A percentile compares a stretch with the other conserved stretches of the same genome.
These are phyloP conservation scores for Xenentodon cancila DNA, from an alignment of 2,797 vertebrate species.

Conservation along the genomic window DNA sequence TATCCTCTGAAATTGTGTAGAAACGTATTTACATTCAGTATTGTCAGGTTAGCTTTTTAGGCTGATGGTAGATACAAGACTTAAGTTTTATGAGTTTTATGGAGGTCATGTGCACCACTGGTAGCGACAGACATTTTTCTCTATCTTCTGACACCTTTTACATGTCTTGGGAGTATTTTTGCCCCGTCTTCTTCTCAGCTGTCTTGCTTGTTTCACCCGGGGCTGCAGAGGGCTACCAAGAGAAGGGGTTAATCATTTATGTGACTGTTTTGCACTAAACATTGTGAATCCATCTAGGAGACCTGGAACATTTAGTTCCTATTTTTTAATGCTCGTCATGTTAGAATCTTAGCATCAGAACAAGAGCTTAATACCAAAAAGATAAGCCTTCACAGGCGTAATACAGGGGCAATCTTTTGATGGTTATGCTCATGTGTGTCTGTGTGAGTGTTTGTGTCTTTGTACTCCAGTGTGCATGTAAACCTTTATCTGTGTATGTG, in stretches of 20 bases:
- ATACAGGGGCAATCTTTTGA: conserved; percentile 13
- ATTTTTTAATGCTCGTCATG: conserved; percentile 51
- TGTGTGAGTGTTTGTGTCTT: conserved; percentile 12
- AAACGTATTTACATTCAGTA: no score
- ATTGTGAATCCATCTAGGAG: conserved; percentile 57
- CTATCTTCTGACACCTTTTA: conserved; percentile 9
- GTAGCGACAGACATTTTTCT: not conserved
- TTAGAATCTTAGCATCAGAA: conserved; percentile 37
- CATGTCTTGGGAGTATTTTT: not conserved
- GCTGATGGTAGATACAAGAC: not conserved
- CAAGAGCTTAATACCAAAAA: conserved; percentile 37
- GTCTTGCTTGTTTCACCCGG: not conserved
- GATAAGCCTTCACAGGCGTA: conserved; percentile 26
- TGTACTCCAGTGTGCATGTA: conserved; percentile 2
- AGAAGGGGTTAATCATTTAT: conserved; percentile 67
- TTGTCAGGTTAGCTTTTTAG: not conserved
- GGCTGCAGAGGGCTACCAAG: conserved; percentile 15
- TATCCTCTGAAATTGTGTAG: no score
- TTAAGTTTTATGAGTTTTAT: conserved; percentile 1
- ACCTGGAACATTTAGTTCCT: conserved; percentile 61
- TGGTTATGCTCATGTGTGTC: not conserved
- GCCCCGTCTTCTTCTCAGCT: conserved; percentile 14
- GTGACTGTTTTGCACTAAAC: conserved; percentile 51
- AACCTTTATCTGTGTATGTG: conserved; percentile 1
- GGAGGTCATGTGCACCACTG: not conserved